phyloP scores from a whole-genome alignment of 2,797 vertebrate species.

The Clamator glandarius region DNA sequence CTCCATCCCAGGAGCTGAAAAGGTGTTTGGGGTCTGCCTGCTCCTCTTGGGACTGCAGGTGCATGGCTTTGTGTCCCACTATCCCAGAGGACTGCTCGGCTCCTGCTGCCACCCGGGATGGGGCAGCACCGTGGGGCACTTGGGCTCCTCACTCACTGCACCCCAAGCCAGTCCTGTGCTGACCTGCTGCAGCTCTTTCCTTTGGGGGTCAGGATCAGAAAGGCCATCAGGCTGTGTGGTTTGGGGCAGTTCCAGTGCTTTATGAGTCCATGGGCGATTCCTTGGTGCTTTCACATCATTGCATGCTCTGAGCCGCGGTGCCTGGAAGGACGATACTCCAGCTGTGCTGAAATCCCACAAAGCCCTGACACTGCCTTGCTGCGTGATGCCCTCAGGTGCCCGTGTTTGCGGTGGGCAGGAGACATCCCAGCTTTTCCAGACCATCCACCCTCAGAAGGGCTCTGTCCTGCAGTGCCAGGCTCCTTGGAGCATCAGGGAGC shows the following conservation, averaged over 20 bases:
- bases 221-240: background rate
- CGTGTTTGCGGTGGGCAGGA: accelerated
- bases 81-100: background rate
- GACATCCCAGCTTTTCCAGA: background rate
- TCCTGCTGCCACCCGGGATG: background rate
- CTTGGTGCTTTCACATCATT: too few relatives aligned
- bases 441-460: background rate
- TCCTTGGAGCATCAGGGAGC: background rate
- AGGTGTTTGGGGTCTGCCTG: background rate
- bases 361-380: background rate
- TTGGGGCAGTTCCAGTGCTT: background rate
- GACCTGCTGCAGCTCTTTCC: background rate
- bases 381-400: background rate
- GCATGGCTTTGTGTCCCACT: background rate
- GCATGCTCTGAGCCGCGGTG: too few relatives aligned
- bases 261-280: too few relatives aligned
- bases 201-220: background rate
- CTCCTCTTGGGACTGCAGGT: background rate
- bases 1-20: background rate
- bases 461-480: background rate
- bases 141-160: background rate
- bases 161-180: background rate
- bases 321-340: too few relatives aligned
- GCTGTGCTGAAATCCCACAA: too few relatives aligned
- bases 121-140: background rate